Base-by-base conservation (phyloP, 2,113 vertebrate species). In the Euleptes europaea region DNA sequence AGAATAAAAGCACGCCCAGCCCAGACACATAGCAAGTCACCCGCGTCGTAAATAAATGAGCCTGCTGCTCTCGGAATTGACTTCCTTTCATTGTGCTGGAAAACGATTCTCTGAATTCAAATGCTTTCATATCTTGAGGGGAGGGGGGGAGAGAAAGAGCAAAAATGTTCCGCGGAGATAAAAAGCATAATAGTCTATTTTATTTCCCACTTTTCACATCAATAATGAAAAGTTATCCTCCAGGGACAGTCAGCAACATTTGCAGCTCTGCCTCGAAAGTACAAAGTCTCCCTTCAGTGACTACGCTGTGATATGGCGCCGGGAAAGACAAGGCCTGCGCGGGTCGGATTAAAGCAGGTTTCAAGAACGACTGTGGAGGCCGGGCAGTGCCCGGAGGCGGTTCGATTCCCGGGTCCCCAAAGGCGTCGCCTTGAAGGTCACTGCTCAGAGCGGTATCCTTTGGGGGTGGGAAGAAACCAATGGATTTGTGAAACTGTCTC, bases 201-300 rank as follows among this genome's bases (percentile, higher is more conserved):
- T 91, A 85, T 92, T 94, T 92, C 88, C 93, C 78, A 54, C 90
- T 93, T 94, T 85, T 84, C 88, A 92, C 92, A 91, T 94, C 92
- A 91, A 13, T 91, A 88, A 90, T 73, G 88, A 92, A 88, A 75
- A 90, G 84, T 88, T 91, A 6, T 92, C 88, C 92, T 90, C 89
- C 79, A 49, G 93, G 88, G 92, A 86, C 82, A 78, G 86, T 54
- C 5, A 12, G 86, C 31, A 90, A 74, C 82, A 5, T 11, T 74
- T 83, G 84, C 54, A 31, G 7, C 73, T 84, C 86, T 66, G 1
- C 35, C 89, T 9, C 38, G 78, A 75, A 85, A 74, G 85, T 89
- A 86, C 80, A 44, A 85, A 89, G 86, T 80, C 1, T 33, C 82
- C 78, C 85, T 70, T 54, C 14, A 1, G 33, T 0, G 1, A 11